Conservation (phyloP, 2,888 invertebrate genomes). For the Itoplectis maculator region DNA sequence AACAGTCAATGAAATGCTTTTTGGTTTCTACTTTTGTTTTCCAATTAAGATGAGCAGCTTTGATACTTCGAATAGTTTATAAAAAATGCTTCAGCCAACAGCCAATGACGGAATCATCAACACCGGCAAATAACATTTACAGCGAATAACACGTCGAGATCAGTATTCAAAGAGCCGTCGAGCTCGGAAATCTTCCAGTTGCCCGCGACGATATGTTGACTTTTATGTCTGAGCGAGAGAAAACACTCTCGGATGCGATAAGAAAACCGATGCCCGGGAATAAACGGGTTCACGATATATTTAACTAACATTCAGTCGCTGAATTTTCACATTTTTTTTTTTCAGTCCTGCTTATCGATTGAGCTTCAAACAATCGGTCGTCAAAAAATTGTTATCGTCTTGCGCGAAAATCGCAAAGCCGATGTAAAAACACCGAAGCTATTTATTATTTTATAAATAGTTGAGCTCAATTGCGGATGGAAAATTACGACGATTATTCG, state of each 20-base stretch:
- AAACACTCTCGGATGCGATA: conserved; percentile 51
- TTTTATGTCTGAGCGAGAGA: conserved; percentile 61
- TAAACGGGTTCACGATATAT: conserved; percentile 32
- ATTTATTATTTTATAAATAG: background rate
- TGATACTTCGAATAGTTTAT: too few relatives aligned
- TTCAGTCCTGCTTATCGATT: background rate
- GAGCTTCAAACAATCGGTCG: background rate
- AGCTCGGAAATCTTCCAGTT: conserved; percentile 66
- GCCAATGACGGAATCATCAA: background rate
- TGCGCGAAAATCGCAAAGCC: background rate
- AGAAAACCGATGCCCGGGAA: conserved; percentile 45
- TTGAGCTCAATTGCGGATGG: too few relatives aligned
- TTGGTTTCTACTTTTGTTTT: too few relatives aligned
- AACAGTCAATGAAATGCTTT: background rate
- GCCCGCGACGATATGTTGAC: conserved; percentile 53
- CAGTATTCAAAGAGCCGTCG: conserved; percentile 5
- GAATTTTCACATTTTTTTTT: background rate
- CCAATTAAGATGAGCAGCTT: too few relatives aligned
- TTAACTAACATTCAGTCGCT: background rate
- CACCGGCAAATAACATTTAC: background rate
- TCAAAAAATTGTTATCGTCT: too few relatives aligned
- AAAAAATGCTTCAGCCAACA: background rate
- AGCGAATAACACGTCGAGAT: conserved; percentile 13
- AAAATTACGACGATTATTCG: conserved; percentile 46
- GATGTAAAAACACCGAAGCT: background rate